phyloP scores from a whole-genome alignment of 1,140 invertebrate genomes.

The Pachypeltis micranthus region DNA sequence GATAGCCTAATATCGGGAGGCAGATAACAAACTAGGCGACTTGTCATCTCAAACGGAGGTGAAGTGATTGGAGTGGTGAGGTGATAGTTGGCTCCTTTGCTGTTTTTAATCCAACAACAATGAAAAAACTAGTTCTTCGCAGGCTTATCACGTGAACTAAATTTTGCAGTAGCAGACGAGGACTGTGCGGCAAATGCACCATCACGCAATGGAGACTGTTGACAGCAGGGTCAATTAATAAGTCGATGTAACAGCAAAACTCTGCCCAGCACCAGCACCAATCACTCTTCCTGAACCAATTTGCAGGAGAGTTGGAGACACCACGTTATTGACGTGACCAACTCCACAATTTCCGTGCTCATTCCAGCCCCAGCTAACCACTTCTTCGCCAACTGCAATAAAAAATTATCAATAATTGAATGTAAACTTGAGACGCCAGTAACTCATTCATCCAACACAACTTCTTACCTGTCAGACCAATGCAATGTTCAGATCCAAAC shows the following conservation, averaged over 20 bases:
- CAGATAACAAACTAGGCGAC: too few relatives aligned
- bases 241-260: not conserved
- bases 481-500: slow-evolving; percentile 66
- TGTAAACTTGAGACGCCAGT: not conserved
- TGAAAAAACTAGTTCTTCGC: too few relatives aligned
- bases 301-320: slow-evolving; percentile 30
- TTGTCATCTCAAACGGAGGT: too few relatives aligned
- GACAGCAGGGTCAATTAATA: too few relatives aligned
- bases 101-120: too few relatives aligned
- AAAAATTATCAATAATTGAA: not conserved
- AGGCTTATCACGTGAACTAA: too few relatives aligned
- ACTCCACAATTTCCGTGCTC: slow-evolving; percentile 80
- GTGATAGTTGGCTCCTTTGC: too few relatives aligned
- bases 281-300: not conserved
- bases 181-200: too few relatives aligned
- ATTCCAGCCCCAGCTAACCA: slow-evolving; percentile 74
- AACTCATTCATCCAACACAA: not conserved
- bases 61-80: too few relatives aligned
- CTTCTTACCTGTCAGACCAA: slow-evolving; percentile 43
- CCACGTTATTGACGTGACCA: slow-evolving; percentile 47
- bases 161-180: too few relatives aligned
- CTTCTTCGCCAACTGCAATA: not conserved
- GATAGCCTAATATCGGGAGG: too few relatives aligned
- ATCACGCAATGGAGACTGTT: too few relatives aligned
- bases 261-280: not conserved